Percentiles rank a stretch among this genome's conserved stretches.
Evolutionary conservation across 1,140 invertebrate species (phyloP).

Genomic region (Drosophila simulans): DNA sequence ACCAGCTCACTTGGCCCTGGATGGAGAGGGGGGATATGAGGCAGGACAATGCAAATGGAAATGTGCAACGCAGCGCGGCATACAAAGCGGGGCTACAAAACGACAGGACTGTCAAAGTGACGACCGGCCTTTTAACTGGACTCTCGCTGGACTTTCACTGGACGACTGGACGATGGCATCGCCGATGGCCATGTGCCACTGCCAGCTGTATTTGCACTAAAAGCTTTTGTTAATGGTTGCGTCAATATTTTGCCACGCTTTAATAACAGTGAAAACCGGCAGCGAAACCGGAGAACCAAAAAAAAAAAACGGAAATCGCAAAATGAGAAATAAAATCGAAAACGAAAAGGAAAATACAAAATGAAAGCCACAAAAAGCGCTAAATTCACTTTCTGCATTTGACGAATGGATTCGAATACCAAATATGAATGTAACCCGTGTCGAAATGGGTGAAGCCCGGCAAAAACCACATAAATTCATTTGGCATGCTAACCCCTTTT

Average conservation of each 20-base stretch:
- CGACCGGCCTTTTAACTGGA: constrained; percentile 12
- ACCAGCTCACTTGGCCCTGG: constrained; percentile 13
- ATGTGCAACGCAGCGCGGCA: constrained; percentile 49
- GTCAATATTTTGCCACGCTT: constrained; percentile 71
- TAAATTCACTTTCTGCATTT: constrained; percentile 64
- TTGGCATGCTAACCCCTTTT: constrained; percentile 63
- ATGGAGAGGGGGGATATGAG: neutral
- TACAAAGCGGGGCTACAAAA: constrained; percentile 55
- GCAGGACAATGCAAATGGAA: constrained; percentile 68
- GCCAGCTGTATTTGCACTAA: constrained; percentile 64
- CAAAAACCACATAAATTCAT: constrained; percentile 72
- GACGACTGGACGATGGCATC: constrained; percentile 25
- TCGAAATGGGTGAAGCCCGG: constrained; percentile 15
- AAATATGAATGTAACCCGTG: constrained; percentile 30
- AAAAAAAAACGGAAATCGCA: constrained; percentile 42
- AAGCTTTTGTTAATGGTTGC: constrained; percentile 77
- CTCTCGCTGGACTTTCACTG: no score
- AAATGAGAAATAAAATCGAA: constrained; percentile 34
- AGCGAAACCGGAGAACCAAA: constrained; percentile 24
- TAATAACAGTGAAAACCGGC: constrained; percentile 48
- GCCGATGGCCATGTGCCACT: constrained; percentile 41
- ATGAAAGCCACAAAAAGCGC: constrained; percentile 34
- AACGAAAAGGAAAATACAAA: constrained; percentile 24
- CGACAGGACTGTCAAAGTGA: constrained; percentile 78
- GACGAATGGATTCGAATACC: constrained; percentile 71